phyloP scores from a whole-genome alignment of 2,888 invertebrate species.

The Pristionchus fissidentatus region DNA sequence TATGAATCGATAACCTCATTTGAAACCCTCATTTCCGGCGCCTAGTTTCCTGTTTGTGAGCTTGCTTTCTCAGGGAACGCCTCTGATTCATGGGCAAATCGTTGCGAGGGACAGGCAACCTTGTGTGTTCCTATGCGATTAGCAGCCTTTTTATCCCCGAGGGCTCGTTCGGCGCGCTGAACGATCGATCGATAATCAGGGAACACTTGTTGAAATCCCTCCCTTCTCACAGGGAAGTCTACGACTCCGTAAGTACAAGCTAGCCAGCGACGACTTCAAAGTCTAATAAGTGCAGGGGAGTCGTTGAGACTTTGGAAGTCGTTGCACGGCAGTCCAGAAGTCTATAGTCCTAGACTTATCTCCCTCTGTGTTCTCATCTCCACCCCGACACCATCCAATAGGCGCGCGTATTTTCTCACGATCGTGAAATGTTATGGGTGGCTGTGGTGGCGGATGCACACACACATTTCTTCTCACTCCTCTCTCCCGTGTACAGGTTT shows the following conservation, averaged over 20 bases:
- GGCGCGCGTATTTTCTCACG: conserved; percentile 42
- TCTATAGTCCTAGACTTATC: too few relatives aligned
- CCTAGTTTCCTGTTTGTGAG: too few relatives aligned
- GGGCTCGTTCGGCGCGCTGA: neutral
- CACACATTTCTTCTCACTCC: conserved; percentile 8
- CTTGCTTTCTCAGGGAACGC: neutral
- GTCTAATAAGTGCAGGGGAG: too few relatives aligned
- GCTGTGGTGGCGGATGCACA: too few relatives aligned
- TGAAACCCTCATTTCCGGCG: too few relatives aligned
- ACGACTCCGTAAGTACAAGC: too few relatives aligned
- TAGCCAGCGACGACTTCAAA: too few relatives aligned
- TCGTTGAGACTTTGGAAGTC: too few relatives aligned
- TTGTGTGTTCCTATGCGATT: conserved; percentile 40
- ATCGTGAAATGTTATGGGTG: conserved; percentile 43
- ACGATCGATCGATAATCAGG: conserved; percentile 28
- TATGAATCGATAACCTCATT: neutral
- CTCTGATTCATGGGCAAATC: conserved; percentile 3
- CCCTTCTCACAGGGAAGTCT: too few relatives aligned
- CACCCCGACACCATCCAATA: conserved; percentile 28
- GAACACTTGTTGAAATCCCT: too few relatives aligned
- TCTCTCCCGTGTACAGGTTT: conserved; percentile 18
- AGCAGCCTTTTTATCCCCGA: conserved; percentile 42
- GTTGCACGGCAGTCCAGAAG: too few relatives aligned
- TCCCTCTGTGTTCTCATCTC: neutral
- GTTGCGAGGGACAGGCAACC: neutral